These are phyloP conservation scores for Harmothoe impar DNA, from an alignment of 2,888 invertebrate genomes.

Conservation along the genomic window DNA sequence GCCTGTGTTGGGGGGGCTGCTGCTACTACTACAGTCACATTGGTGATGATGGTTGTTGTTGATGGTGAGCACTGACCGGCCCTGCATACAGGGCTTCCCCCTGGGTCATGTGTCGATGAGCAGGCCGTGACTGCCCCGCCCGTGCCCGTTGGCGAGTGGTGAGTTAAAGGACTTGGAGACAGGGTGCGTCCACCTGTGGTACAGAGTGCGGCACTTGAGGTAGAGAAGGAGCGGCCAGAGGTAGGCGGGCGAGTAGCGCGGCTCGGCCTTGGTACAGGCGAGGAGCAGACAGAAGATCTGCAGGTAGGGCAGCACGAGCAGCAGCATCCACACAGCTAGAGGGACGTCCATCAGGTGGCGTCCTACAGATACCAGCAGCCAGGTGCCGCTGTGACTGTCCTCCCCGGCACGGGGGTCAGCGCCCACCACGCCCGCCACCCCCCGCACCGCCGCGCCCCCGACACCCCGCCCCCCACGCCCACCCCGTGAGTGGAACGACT, in stretches of 20 bases:
- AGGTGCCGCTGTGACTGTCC: not conserved
- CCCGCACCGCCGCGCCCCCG: slow-evolving; percentile 76
- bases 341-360: slow-evolving; percentile 79
- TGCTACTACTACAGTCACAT: not conserved
- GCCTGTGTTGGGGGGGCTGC: not conserved
- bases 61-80: not conserved
- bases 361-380: slow-evolving; percentile 66
- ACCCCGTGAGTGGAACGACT: slow-evolving; percentile 72
- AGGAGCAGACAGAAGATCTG: slow-evolving; percentile 78
- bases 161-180: slow-evolving; percentile 71
- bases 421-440: slow-evolving; percentile 65
- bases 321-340: slow-evolving; percentile 75
- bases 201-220: slow-evolving; percentile 67
- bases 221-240: slow-evolving; percentile 79
- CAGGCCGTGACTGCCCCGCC: slow-evolving; percentile 42
- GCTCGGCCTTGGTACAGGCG: slow-evolving; percentile 80
- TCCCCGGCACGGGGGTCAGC: not conserved
- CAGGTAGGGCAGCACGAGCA: slow-evolving; percentile 77
- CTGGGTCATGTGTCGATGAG: slow-evolving; percentile 75
- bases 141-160: slow-evolving; percentile 73
- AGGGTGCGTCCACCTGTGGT: slow-evolving; percentile 55
- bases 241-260: slow-evolving; percentile 77
- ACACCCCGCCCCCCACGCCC: slow-evolving; percentile 66
- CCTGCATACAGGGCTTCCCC: slow-evolving; percentile 60
- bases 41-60: slow-evolving; percentile 2